Conservation (phyloP, 1,140 invertebrate genomes). For the Drosophila baimaii region DNA sequence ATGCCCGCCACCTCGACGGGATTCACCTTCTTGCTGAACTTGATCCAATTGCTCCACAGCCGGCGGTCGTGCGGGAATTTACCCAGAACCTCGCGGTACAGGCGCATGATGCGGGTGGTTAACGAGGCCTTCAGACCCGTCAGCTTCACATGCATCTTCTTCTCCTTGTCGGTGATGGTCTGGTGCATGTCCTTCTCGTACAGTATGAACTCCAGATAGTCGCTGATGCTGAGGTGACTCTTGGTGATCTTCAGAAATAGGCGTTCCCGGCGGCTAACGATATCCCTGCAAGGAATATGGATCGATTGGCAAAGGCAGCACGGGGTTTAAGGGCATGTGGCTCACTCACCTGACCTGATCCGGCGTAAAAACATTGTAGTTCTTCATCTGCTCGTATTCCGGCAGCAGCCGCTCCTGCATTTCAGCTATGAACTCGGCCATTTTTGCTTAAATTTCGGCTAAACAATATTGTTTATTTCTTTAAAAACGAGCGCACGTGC, state of each 20-base stretch:
- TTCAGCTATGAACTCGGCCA: constrained; percentile 73
- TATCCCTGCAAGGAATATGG: constrained; percentile 52
- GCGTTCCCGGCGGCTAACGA: constrained; percentile 62
- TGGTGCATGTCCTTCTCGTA: constrained; percentile 75
- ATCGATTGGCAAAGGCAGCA: too few relatives aligned
- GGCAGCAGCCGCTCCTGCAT: constrained; percentile 79
- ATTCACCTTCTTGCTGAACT: constrained; percentile 70
- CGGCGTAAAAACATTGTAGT: constrained; percentile 64
- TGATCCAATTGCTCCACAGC: constrained; percentile 71
- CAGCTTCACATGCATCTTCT: constrained; percentile 48
- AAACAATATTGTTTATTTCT: constrained; percentile 48
- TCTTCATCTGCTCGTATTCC: constrained; percentile 75
- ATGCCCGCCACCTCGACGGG: constrained; percentile 73
- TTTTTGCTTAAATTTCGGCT: constrained; percentile 24
- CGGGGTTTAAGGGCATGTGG: neutral
- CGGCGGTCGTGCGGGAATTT: constrained; percentile 67
- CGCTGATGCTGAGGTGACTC: constrained; percentile 49
- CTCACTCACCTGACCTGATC: constrained; percentile 69
- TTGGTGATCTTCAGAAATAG: constrained; percentile 63
- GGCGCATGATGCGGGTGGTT: constrained; percentile 61
- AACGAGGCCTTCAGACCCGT: constrained; percentile 61
- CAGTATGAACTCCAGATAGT: constrained; percentile 75
- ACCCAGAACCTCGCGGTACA: constrained; percentile 69
- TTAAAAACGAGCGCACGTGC: constrained; percentile 41
- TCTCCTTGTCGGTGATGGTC: constrained; percentile 69